Conservation (phyloP, 2,113 vertebrate genomes). For the Vimba vimba region DNA sequence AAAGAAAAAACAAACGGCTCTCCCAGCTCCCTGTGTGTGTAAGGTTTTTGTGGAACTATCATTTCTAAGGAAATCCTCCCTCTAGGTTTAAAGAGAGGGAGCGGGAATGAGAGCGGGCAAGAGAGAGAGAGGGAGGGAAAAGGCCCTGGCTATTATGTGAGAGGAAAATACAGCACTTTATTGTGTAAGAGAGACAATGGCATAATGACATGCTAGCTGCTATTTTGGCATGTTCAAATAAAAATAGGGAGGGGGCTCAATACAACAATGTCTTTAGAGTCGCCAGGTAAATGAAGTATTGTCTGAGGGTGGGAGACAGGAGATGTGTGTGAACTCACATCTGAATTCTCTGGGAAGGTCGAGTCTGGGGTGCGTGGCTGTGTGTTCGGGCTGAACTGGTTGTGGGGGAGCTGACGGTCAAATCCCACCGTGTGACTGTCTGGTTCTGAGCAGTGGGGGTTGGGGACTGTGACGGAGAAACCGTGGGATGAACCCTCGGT, state of each 20-base stretch:
- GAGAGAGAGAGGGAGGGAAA: constrained; percentile 51
- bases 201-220: constrained; percentile 81
- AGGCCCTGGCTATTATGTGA: constrained; percentile 76
- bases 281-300: constrained; percentile 74
- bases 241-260: constrained; percentile 74
- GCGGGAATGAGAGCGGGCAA: constrained; percentile 56
- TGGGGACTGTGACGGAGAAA: constrained; percentile 85
- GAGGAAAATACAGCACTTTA: constrained; percentile 81
- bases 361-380: constrained; percentile 94
- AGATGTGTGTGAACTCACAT: constrained; percentile 74
- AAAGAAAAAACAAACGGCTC: constrained; percentile 48
- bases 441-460: constrained; percentile 81
- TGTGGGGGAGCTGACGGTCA: constrained; percentile 83
- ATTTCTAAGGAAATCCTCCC: constrained; percentile 73
- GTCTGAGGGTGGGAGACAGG: constrained; percentile 63
- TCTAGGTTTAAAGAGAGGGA: constrained; percentile 42
- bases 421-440: constrained; percentile 79
- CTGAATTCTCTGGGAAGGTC: constrained; percentile 93
- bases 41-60: constrained; percentile 71
- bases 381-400: constrained; percentile 86
- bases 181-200: constrained; percentile 82
- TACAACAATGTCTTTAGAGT: constrained; percentile 73
- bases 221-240: constrained; percentile 82
- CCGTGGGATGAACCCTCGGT: constrained; percentile 86
- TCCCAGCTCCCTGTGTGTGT: constrained; percentile 53